Evolutionary conservation across 37 sponge, comb jelly and placozoan genomes (phyloP), one percentile per base, ranked within the genome.

Genomic region (Ianthella basta): DNA sequence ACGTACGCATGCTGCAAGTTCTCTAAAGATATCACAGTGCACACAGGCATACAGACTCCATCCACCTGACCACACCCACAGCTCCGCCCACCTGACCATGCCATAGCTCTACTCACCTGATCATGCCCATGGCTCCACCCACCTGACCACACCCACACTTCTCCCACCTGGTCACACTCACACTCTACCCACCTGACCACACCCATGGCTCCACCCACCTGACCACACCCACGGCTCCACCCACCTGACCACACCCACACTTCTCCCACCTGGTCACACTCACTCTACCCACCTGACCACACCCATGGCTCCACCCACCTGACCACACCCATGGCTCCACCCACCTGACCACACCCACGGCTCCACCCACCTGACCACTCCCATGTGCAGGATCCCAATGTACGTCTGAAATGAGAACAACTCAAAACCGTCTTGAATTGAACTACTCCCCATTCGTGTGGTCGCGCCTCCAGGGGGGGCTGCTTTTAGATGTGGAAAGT

Each of bases 101-200:
- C 65, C n/a, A n/a, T n/a, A n/a, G n/a, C n/a, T n/a, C 4, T 4
- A 13, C 15, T 23, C 40, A 38, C 40, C 15, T 39, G 41, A 27
- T 25, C 40, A 37, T 24, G 41, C 40, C 15, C 0, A n/a, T 39
- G 41, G 25, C 30, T 59, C n/a, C 24, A 33, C 85, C 16, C 16
- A 92, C 92, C 92, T 88, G 50, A 88, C 18, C 35, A 66, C 82
- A 59, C 92, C 92, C 36, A 78, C n/a, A n/a, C n/a, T n/a, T n/a
- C n/a, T n/a, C n/a, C n/a, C n/a, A n/a, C n/a, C n/a, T n/a, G n/a
- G n/a, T n/a, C n/a, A n/a, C n/a, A n/a, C n/a, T n/a, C n/a, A n/a
- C n/a, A n/a, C n/a, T n/a, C n/a, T n/a, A n/a, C n/a, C n/a, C n/a
- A n/a, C n/a, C n/a, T n/a, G n/a, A n/a, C n/a, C n/a, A n/a, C n/a